Base-by-base conservation (phyloP, 1,140 invertebrate species). In the Acyrthosiphon pisum region DNA sequence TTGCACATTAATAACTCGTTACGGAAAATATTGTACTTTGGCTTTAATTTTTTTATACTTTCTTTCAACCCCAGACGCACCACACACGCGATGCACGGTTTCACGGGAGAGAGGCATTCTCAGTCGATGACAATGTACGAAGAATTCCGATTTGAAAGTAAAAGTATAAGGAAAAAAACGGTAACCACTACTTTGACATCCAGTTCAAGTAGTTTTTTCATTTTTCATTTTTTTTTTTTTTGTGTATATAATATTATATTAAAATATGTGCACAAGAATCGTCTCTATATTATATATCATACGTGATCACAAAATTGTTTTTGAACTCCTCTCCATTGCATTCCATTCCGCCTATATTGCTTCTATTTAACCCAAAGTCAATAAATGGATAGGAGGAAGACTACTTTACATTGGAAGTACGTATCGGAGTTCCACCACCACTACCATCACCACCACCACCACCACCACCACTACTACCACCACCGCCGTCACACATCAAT, bases 1-100 rank as follows among this genome's bases (percentile, higher is more conserved):
- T 93, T 44, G 86, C 76, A 50, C 91, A 93, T 94, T 93, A 94
- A 94, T 93, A 91, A 91, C 93, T 93, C 68, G 93, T 81, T 92
- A 88, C 68, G 76, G 35, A 37, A 90, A 93, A 84, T 76, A 76
- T 86, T 60, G 41, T 93, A 53, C 41, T 30, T 76, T 35, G 14
- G n/a, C 44, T 93, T 90, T 86, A 91, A 50, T 89, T 68, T 93
- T 68, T 93, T 83, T 91, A 30, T 68, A 50, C 76, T 35, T 84
- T 76, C 37, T 81, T 87, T 91, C 60, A n/a, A 76, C 60, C 14
- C 60, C 60, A 76, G 60, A 76, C 6, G 14, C n/a, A 76, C 6
- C 14, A n/a, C n/a, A 76, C 14, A 76, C 14, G 30, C n/a, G 14
- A n/a, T 0, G 14, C 0, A 76, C 14, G 14, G 8, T 76, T n/a